Base-by-base conservation (phyloP, 2,113 vertebrate species). In the Rynchops niger region DNA sequence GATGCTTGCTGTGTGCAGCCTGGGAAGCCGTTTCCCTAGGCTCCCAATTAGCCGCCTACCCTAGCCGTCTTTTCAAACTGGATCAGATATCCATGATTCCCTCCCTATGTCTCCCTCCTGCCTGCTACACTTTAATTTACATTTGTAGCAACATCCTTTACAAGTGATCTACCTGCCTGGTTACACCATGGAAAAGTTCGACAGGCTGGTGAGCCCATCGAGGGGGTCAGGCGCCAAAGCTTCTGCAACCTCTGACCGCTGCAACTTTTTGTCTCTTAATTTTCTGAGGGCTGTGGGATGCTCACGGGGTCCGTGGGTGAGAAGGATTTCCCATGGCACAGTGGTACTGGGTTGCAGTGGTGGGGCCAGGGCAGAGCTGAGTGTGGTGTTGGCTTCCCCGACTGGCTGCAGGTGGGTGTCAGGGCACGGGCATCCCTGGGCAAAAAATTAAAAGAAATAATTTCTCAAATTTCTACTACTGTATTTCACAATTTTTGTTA, bases 31-130 rank as follows among this genome's bases (percentile, higher is more conserved):
- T 95, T 95, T 95, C 88, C 95, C 90, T 43, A 26, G 55, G 67
- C 67, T 94, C 90, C 82, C 85, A 95, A 89, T 93, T 96, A 96
- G 71, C 50, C 5, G 30, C 90, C 74, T 85, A 16, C 49, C 70
- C 67, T 55, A 78, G 63, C 94, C 91, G 52, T 49, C 70, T 82
- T 73, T 89, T 79, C 82, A 86, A 92, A 82, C n/a, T 0, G 0
- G 42, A 88, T 90, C 58, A 69, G 52, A 66, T 38, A 79, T 36
- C 93, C 82, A 12, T 30, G 13, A 59, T 63, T 79, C 72, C 65
- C 69, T 83, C 84, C 59, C 4, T 23, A 32, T 26, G 8, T 77
- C 84, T 72, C 36, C 47, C 73, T 89, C 40, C 93, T 89, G 61
- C 74, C 47, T 92, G 69, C 82, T 53, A 10, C 11, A 0, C 23